Percentiles rank a stretch among this genome's conserved stretches.
phyloP scores from a whole-genome alignment of 2,888 invertebrate species.

The Agrochola circellaris region DNA sequence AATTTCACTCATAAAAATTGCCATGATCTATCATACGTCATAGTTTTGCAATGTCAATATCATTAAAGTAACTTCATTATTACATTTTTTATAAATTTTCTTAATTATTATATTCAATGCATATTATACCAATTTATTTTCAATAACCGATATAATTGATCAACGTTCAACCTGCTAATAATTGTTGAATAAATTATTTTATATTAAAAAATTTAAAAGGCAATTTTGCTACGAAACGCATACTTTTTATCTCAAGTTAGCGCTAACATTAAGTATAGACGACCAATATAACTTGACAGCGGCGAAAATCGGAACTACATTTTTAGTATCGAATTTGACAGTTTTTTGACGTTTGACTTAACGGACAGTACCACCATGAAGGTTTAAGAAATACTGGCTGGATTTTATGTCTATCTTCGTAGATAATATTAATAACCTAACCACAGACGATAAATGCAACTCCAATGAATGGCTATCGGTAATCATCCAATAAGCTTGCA shows the following conservation, averaged over 20 bases:
- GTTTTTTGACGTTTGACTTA: neutral
- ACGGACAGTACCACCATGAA: neutral
- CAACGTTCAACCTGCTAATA: slow-evolving; percentile 2
- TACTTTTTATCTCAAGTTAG: slow-evolving; percentile 29
- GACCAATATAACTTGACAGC: neutral
- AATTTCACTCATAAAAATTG: slow-evolving; percentile 4
- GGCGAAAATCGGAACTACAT: neutral
- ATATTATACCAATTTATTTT: neutral
- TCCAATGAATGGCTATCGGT: slow-evolving; percentile 57
- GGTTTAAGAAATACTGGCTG: slow-evolving; percentile 2
- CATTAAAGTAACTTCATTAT: neutral
- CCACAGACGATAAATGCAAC: slow-evolving; percentile 39
- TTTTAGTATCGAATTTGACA: neutral
- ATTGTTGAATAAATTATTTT: slow-evolving; percentile 10
- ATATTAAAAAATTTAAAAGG: neutral
- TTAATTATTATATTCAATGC: too few species aligned
- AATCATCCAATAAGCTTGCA: slow-evolving; percentile 58
- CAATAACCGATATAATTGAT: slow-evolving; percentile 8
- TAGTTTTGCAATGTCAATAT: slow-evolving; percentile 9
- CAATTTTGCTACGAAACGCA: slow-evolving; percentile 7
- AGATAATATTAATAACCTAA: slow-evolving; percentile 35
- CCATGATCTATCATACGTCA: neutral
- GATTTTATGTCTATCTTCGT: neutral
- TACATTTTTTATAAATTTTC: neutral
- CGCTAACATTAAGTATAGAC: neutral